Percentiles rank a stretch among this genome's conserved stretches.
phyloP scores from a whole-genome alignment of 2,888 invertebrate species.

The Laothoe populi region DNA sequence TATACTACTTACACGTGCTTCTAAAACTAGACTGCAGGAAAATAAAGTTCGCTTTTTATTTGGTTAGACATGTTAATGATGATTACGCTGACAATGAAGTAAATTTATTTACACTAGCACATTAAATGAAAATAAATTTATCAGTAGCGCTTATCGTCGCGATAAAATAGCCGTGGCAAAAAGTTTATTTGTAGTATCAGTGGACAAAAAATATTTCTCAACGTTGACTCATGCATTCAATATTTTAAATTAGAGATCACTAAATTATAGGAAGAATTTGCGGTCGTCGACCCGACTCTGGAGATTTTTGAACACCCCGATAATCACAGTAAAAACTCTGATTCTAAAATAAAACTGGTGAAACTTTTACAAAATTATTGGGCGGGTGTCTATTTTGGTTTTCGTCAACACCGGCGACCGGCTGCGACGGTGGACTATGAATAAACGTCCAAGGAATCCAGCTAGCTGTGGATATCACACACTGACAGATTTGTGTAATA shows the following conservation, averaged over 20 bases:
- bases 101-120: conserved; percentile 40
- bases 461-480: conserved; percentile 57
- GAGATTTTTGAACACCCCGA: conserved; percentile 59
- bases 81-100: conserved; percentile 44
- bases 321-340: conserved; percentile 70
- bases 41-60: conserved; percentile 33
- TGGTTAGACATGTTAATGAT: conserved; percentile 41
- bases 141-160: conserved; percentile 39
- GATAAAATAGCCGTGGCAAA: conserved; percentile 44
- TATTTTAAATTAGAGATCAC: conserved; percentile 60
- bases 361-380: conserved; percentile 77
- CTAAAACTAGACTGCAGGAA: conserved; percentile 16
- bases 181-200: conserved; percentile 38
- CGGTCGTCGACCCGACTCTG: conserved; percentile 62
- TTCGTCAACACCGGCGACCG: conserved; percentile 61
- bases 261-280: conserved; percentile 67
- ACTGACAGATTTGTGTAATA: conserved; percentile 81
- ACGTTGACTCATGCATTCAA: conserved; percentile 50
- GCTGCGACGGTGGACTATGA: conserved; percentile 65
- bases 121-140: conserved; percentile 43
- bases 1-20: conserved; percentile 26
- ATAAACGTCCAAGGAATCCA: conserved; percentile 62
- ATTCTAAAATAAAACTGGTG: conserved; percentile 64
- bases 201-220: conserved; percentile 40
- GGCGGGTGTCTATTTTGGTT: conserved; percentile 73